Evolutionary conservation across 2,888 invertebrate species (phyloP).

Genomic region (Drosophila heteroneura): DNA sequence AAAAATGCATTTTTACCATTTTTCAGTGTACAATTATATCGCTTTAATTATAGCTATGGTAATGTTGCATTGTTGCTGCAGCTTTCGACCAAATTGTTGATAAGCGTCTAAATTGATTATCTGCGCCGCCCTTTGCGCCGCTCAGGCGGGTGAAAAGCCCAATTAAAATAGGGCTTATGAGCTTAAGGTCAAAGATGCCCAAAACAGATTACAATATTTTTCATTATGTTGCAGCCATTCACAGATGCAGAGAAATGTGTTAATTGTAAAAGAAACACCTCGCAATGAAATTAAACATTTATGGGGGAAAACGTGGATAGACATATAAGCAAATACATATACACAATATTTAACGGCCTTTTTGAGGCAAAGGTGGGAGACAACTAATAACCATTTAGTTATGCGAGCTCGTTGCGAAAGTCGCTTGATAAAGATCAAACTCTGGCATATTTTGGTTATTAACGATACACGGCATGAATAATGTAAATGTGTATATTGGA

Average conservation of each 20-base stretch:
- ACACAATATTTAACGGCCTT: neutral
- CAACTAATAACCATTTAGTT: constrained; percentile 7
- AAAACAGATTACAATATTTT: neutral
- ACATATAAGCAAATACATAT: neutral
- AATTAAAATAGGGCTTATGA: neutral
- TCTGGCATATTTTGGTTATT: constrained; percentile 23
- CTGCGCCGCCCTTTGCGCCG: constrained; percentile 7
- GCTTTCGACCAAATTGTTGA: constrained; percentile 47
- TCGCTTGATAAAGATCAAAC: constrained; percentile 3
- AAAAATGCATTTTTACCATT: neutral
- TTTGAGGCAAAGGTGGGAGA: constrained; percentile 13
- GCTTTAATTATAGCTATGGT: constrained; percentile 50
- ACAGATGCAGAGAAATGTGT: neutral
- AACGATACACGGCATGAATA: constrained; percentile 14
- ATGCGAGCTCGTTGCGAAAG: constrained; percentile 22
- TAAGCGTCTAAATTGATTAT: constrained; percentile 65
- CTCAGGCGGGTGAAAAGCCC: neutral
- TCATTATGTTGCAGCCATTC: neutral
- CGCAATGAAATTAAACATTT: neutral
- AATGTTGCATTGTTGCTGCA: constrained; percentile 28
- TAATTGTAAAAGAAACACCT: neutral
- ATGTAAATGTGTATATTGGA: constrained; percentile 20
- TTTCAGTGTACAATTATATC: constrained; percentile 25
- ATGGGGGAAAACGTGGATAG: neutral
- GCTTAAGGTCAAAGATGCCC: neutral